Evolutionary conservation across 2,888 invertebrate species (phyloP).

Genomic region (Liodrosophila aerea): DNA sequence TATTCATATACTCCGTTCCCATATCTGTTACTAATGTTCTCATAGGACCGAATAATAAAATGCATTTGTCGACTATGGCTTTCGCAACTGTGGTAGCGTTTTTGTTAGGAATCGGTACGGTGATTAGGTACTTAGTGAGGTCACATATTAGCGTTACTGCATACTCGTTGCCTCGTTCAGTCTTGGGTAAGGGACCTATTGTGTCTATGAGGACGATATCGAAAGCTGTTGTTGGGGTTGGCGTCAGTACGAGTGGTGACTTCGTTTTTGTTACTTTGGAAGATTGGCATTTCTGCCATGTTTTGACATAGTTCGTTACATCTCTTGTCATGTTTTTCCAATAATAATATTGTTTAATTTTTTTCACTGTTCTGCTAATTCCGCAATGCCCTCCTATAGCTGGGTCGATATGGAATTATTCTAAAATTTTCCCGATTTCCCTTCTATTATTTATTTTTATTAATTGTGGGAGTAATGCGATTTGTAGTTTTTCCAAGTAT

Average conservation of each 20-base stretch:
- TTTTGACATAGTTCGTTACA: not conserved
- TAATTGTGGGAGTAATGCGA: constrained; percentile 9
- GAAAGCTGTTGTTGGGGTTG: constrained; percentile 4
- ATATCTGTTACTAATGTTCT: constrained; percentile 4
- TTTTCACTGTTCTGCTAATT: constrained; percentile 1
- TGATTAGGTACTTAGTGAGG: constrained; percentile 3
- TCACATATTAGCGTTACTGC: constrained; percentile 8
- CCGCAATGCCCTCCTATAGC: constrained; percentile 7
- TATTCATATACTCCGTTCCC: constrained; percentile 8
- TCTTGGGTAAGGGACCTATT: constrained; percentile 1
- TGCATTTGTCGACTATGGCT: constrained; percentile 1
- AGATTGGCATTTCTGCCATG: constrained; percentile 2
- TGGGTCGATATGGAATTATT: constrained; percentile 6
- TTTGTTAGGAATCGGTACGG: constrained; percentile 4
- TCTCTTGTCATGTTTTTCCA: constrained; percentile 3
- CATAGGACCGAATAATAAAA: constrained; percentile 8
- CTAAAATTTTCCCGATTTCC: constrained; percentile 5
- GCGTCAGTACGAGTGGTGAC: not conserved
- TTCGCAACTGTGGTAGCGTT: constrained; percentile 7
- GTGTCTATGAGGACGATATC: constrained; percentile 4
- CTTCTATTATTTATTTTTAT: constrained; percentile 6
- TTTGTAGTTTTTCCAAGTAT: not conserved
- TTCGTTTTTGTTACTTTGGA: constrained; percentile 5
- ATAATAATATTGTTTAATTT: constrained; percentile 1
- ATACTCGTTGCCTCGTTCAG: constrained; percentile 4